Conservation (phyloP, 2,888 invertebrate genomes). For the Cheilosia scutellata region DNA sequence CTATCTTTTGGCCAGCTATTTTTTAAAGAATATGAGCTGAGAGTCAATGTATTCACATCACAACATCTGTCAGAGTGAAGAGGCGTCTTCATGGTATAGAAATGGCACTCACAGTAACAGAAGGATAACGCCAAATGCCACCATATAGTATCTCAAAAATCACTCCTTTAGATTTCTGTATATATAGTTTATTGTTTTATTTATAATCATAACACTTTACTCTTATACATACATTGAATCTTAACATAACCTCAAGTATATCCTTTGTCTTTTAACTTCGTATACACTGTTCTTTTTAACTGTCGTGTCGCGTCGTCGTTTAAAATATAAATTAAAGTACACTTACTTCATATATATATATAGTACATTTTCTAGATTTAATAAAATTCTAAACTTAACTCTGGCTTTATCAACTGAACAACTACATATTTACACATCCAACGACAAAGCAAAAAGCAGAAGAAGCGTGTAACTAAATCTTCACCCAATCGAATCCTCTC, state of each 20-base stretch:
- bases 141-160: too few relatives aligned
- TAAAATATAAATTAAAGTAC: constrained; percentile 60
- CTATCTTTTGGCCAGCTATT: too few relatives aligned
- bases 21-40: too few relatives aligned
- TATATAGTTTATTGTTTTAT: constrained; percentile 72
- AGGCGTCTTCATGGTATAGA: too few relatives aligned
- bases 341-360: constrained; percentile 37
- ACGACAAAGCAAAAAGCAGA: constrained; percentile 15
- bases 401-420: constrained; percentile 32
- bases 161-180: constrained; percentile 15
- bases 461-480: constrained; percentile 2
- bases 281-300: constrained; percentile 11
- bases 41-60: too few relatives aligned
- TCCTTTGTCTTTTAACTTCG: constrained; percentile 49
- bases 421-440: constrained; percentile 66
- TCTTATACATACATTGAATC: constrained; percentile 41
- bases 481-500: constrained; percentile 75
- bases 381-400: constrained; percentile 63
- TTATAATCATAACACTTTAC: constrained; percentile 67
- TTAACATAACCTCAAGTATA: constrained; percentile 28
- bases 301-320: neutral
- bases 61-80: too few relatives aligned
- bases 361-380: constrained; percentile 60
- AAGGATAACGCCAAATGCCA: too few relatives aligned
- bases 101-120: too few relatives aligned